Percentiles rank a stretch among this genome's conserved stretches.
These are phyloP conservation scores for Hoplodrina blanda DNA, from an alignment of 2,888 invertebrate genomes.

Conservation along the genomic window DNA sequence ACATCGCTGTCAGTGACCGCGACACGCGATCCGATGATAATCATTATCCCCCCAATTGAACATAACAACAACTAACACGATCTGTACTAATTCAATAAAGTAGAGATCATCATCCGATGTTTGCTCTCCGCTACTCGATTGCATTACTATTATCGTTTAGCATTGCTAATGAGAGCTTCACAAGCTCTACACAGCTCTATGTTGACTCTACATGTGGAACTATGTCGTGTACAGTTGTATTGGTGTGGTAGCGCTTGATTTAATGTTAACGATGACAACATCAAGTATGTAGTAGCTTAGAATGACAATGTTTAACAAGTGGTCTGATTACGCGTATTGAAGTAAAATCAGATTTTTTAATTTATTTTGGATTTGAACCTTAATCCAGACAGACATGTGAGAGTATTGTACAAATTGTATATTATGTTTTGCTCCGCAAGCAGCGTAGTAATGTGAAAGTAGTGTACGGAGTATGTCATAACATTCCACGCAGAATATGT, in stretches of 20 bases:
- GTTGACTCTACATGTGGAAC: neutral
- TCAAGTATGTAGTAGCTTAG: neutral
- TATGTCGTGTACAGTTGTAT: neutral
- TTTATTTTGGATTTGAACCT: neutral
- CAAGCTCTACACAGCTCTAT: slow-evolving; percentile 16
- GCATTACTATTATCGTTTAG: slow-evolving; percentile 28
- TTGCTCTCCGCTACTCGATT: slow-evolving; percentile 19
- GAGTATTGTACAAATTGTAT: neutral
- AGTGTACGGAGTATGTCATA: neutral
- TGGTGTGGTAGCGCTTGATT: neutral
- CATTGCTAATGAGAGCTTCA: slow-evolving; percentile 29
- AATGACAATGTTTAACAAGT: neutral
- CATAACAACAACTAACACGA: neutral
- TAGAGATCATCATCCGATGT: slow-evolving; percentile 15
- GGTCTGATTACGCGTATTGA: neutral
- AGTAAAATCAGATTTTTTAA: neutral
- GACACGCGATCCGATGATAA: no score
- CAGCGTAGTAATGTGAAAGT: neutral
- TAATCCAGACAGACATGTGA: neutral
- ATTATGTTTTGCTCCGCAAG: no score
- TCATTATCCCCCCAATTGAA: no score
- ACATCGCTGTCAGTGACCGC: no score
- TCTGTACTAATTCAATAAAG: slow-evolving; percentile 26
- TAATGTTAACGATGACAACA: neutral
- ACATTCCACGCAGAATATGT: neutral